A percentile compares a stretch with the other conserved stretches of the same genome.
These are phyloP conservation scores for Aurelia sp. DNA, from an alignment of 30 jellyfish, hydroid and myxozoan species.

Conservation along the genomic window DNA sequence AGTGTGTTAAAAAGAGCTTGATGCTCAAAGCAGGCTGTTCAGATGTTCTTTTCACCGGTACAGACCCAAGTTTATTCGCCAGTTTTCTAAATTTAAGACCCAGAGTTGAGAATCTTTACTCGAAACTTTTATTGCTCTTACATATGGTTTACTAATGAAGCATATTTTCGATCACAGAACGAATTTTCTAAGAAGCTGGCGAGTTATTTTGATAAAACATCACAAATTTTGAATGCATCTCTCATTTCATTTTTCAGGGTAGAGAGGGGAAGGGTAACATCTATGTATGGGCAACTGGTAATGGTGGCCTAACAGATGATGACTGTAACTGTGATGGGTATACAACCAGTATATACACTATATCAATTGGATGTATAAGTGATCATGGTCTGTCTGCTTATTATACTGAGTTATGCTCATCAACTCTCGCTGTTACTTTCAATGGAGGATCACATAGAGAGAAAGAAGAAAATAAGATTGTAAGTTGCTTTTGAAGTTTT, in stretches of 20 bases:
- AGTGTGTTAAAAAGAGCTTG: too few relatives aligned
- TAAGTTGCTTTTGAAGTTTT: constrained; percentile 12
- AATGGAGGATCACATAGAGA: constrained; percentile 99
- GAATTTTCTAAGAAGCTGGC: too few relatives aligned
- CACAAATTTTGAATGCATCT: too few relatives aligned
- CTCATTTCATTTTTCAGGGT: constrained; percentile 74
- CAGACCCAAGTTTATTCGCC: too few relatives aligned
- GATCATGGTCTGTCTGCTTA: constrained; percentile 99
- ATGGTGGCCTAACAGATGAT: constrained; percentile 99
- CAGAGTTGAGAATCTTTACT: too few relatives aligned
- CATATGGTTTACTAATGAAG: too few relatives aligned
- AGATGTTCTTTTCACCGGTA: too few relatives aligned
- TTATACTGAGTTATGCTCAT: constrained; percentile 98
- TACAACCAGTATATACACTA: constrained; percentile 98
- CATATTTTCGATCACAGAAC: too few relatives aligned
- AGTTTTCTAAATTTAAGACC: too few relatives aligned
- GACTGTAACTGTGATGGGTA: constrained; percentile 99
- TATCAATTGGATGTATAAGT: constrained; percentile 98
- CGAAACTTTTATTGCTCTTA: too few relatives aligned
- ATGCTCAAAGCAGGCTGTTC: too few relatives aligned
- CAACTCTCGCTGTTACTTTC: constrained; percentile 99
- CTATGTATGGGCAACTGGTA: constrained; percentile 99
- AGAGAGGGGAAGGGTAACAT: constrained; percentile 95
- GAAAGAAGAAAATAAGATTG: constrained; percentile 98
- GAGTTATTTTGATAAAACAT: too few relatives aligned